These are phyloP conservation scores for Poeciliopsis retropinna DNA, from an alignment of 2,113 vertebrate species.

Conservation along the genomic window DNA sequence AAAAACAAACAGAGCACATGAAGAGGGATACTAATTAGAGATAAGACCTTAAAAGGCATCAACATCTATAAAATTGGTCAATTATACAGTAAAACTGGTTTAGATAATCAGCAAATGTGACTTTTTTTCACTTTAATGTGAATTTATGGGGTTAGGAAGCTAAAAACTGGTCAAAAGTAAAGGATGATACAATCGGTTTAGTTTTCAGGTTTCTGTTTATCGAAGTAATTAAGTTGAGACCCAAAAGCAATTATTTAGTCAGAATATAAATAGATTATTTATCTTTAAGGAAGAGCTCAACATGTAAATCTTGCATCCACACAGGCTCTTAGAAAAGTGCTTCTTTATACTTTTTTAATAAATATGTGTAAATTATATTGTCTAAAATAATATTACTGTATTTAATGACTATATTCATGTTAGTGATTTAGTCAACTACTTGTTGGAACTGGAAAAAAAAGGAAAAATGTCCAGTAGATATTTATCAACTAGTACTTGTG, in stretches of 20 bases:
- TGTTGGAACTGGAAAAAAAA: neutral
- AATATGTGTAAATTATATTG: neutral
- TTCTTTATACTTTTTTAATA: neutral
- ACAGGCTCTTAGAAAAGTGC: neutral
- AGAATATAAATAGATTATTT: neutral
- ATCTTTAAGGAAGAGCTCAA: neutral
- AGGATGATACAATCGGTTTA: neutral
- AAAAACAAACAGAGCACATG: slow-evolving; percentile 1
- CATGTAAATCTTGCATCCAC: neutral
- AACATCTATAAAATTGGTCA: neutral
- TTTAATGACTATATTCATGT: neutral
- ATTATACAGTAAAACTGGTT: too few species aligned
- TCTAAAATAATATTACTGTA: neutral
- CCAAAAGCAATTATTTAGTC: neutral
- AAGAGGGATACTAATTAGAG: neutral
- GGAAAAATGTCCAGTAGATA: neutral
- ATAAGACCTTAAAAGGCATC: neutral
- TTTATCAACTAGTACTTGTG: neutral
- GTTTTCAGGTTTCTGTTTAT: neutral
- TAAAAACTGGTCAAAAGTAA: neutral
- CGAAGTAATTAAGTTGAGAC: neutral
- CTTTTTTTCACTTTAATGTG: neutral
- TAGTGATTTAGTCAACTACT: neutral
- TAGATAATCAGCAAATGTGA: neutral
- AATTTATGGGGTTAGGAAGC: neutral